A percentile compares a stretch with the other conserved stretches of the same genome.
Evolutionary conservation across 30 jellyfish, hydroid and myxozoan species (phyloP).

Genomic region (Cassiopea xamachana): DNA sequence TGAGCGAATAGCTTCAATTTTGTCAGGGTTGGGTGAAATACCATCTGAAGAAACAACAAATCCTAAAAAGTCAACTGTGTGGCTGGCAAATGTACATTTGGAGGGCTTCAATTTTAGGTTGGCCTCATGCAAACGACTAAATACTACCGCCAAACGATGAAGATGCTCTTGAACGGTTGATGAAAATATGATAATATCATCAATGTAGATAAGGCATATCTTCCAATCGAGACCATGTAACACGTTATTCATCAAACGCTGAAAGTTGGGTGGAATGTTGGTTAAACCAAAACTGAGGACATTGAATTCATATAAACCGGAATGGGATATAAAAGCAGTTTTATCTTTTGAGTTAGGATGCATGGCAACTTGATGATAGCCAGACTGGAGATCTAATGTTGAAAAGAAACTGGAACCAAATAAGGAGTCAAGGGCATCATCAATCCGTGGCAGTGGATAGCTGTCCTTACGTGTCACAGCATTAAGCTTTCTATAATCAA

Average conservation of each 20-base stretch:
- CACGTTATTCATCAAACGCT: conserved; percentile 35
- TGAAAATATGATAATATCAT: conserved; percentile 48
- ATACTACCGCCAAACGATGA: conserved; percentile 22
- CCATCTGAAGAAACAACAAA: conserved; percentile 71
- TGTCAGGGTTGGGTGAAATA: conserved; percentile 62
- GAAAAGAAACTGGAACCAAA: conserved; percentile 33
- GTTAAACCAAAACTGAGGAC: conserved; percentile 65
- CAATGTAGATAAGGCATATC: conserved; percentile 45
- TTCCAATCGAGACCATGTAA: conserved; percentile 60
- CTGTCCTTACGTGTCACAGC: conserved; percentile 62
- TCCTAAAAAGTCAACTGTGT: conserved; percentile 57
- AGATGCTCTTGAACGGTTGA: conserved; percentile 49
- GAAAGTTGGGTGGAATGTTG: conserved; percentile 61
- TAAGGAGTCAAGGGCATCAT: conserved; percentile 53
- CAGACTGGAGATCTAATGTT: conserved; percentile 46
- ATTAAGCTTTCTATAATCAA: conserved; percentile 50
- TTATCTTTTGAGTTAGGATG: conserved; percentile 20
- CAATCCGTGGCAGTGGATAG: conserved; percentile 54
- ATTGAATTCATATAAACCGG: conserved; percentile 47
- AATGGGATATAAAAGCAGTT: conserved; percentile 59
- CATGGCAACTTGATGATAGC: conserved; percentile 65
- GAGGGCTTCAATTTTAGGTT: conserved; percentile 60
- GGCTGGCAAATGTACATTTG: conserved; percentile 59
- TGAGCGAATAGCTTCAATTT: conserved; percentile 11
- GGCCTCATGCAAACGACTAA: conserved; percentile 66